phyloP scores from a whole-genome alignment of 2,888 invertebrate genomes.

The Theristus sp. region DNA sequence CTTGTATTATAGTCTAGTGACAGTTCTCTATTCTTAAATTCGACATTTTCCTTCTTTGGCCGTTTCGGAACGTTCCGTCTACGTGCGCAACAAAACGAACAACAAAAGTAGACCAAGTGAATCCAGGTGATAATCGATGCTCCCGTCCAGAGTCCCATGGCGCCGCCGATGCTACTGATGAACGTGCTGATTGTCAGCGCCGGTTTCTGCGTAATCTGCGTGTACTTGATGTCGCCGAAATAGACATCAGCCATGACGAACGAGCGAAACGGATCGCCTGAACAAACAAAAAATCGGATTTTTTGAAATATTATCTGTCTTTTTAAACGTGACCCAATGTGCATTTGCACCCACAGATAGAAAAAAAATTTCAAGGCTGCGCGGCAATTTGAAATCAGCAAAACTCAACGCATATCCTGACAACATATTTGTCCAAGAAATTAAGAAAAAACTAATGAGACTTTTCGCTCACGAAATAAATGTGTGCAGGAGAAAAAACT shows the following conservation, averaged over 20 bases:
- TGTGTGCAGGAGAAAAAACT: no score
- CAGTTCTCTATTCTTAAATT: no score
- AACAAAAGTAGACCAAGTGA: not conserved
- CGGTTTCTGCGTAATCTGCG: not conserved
- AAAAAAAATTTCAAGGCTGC: not conserved
- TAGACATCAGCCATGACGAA: slow-evolving; percentile 2
- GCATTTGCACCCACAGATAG: not conserved
- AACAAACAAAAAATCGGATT: not conserved
- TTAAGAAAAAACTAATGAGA: no score
- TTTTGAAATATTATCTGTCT: not conserved
- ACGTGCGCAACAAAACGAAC: not conserved
- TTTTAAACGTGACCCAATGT: no score
- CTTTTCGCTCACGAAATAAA: no score
- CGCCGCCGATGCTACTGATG: slow-evolving; percentile 3
- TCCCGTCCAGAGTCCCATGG: slow-evolving; percentile 7
- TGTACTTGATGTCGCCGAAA: slow-evolving; percentile 4
- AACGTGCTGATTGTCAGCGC: slow-evolving; percentile 3
- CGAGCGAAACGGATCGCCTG: not conserved
- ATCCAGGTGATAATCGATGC: slow-evolving; percentile 3
- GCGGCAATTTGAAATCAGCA: no score
- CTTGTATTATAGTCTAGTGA: no score
- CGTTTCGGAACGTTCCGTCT: no score
- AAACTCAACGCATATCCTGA: no score
- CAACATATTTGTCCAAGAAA: no score
- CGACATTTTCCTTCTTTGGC: no score